Conservation (phyloP, 2,113 vertebrate species). For the Silurus asotus region DNA sequence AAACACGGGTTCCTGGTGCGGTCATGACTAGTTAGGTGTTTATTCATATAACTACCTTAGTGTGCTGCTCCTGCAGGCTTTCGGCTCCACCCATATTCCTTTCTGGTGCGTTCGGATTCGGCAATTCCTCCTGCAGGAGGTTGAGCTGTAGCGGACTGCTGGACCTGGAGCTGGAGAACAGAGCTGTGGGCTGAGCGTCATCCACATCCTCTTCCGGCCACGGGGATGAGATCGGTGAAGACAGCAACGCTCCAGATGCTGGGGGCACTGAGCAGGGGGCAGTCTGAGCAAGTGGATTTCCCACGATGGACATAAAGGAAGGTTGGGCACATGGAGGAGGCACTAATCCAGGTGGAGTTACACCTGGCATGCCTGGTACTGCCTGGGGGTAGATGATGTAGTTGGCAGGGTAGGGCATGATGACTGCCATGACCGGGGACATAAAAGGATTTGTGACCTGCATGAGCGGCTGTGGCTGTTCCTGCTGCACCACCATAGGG, state of each 20-base stretch:
- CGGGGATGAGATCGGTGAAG: conserved; percentile 35
- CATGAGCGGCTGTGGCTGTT: conserved; percentile 58
- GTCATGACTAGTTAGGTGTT: not conserved
- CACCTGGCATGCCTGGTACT: conserved; percentile 30
- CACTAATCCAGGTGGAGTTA: not conserved
- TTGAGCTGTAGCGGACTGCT: conserved; percentile 86
- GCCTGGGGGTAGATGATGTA: conserved; percentile 63
- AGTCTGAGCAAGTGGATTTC: conserved; percentile 12
- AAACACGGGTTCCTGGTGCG: not conserved
- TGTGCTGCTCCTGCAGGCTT: conserved; percentile 64
- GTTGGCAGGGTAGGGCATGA: conserved; percentile 73
- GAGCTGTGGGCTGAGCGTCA: conserved; percentile 28
- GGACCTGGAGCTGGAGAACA: conserved; percentile 75
- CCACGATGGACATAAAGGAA: conserved; percentile 50
- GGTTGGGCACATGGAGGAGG: conserved; percentile 54
- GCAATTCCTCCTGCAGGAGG: conserved; percentile 82
- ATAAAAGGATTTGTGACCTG: conserved; percentile 65
- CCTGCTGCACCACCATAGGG: conserved; percentile 54
- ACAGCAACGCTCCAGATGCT: conserved; percentile 8
- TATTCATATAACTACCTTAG: conserved; percentile 56
- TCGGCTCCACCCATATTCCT: conserved; percentile 57
- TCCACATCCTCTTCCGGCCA: conserved; percentile 54
- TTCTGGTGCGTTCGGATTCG: conserved; percentile 64
- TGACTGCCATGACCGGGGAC: conserved; percentile 71
- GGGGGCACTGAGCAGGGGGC: conserved; percentile 54